These are phyloP conservation scores for Margaritifera margaritifera DNA, from an alignment of 2,888 invertebrate species.

Conservation along the genomic window DNA sequence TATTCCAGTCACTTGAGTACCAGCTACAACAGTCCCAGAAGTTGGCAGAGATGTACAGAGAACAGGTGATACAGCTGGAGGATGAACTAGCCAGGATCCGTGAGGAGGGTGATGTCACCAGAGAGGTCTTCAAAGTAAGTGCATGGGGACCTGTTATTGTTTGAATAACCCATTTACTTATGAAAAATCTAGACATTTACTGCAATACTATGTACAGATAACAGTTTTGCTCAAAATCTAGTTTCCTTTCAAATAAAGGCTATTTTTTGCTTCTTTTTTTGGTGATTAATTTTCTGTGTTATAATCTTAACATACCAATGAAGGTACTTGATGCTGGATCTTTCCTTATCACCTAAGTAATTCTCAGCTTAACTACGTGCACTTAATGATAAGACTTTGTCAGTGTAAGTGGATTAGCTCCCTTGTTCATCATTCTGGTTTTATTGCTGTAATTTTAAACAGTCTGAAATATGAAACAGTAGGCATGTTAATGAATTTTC, in stretches of 20 bases:
- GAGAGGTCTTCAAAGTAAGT: conserved; percentile 70
- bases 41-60: conserved; percentile 71
- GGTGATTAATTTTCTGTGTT: conserved; percentile 1
- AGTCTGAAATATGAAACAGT: too few relatives aligned
- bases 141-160: background rate
- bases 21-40: conserved; percentile 69
- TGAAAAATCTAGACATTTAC: background rate
- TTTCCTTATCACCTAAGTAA: too few relatives aligned
- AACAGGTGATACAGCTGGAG: conserved; percentile 72
- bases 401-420: too few relatives aligned
- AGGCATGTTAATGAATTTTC: too few relatives aligned
- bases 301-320: too few relatives aligned
- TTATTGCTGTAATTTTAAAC: too few relatives aligned
- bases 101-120: conserved; percentile 72
- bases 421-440: too few relatives aligned
- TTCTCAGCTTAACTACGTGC: too few relatives aligned
- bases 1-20: conserved; percentile 62
- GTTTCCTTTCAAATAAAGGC: too few relatives aligned
- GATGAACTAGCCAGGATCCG: conserved; percentile 69
- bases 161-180: background rate
- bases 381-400: too few relatives aligned
- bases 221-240: too few relatives aligned
- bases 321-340: too few relatives aligned
- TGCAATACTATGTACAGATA: background rate
- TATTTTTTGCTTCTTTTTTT: background rate